Evolutionary conservation across 2,797 vertebrate species (phyloP).

Genomic region (Choloepus didactylus): DNA sequence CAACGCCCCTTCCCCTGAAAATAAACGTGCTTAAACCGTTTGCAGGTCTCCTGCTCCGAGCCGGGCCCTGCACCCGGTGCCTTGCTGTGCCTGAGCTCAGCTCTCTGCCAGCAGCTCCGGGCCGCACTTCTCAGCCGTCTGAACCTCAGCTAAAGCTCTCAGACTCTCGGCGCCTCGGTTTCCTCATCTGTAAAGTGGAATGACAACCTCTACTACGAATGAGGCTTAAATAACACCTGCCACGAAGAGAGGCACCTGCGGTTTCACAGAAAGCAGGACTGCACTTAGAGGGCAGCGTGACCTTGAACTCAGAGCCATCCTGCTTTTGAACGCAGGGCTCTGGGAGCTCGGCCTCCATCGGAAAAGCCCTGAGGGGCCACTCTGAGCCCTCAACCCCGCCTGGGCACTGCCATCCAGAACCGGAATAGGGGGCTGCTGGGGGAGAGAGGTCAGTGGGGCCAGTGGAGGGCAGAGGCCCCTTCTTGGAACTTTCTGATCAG

Average conservation of each 20-base stretch:
- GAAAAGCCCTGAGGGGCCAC: no score
- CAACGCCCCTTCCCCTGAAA: fast-evolving
- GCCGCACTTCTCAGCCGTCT: fast-evolving
- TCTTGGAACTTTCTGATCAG: neutral
- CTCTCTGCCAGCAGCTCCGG: fast-evolving
- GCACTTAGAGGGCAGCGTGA: neutral
- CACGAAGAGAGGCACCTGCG: neutral
- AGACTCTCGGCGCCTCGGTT: neutral
- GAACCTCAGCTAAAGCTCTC: neutral
- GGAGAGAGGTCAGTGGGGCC: neutral
- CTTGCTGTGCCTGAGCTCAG: fast-evolving
- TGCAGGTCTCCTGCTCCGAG: fast-evolving
- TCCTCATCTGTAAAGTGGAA: neutral
- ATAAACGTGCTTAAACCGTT: neutral
- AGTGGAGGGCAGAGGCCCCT: no score
- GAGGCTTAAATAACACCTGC: no score
- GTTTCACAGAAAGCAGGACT: neutral
- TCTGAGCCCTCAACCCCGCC: neutral
- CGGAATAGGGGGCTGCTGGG: neutral
- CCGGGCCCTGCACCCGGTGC: neutral
- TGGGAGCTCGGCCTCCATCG: fast-evolving
- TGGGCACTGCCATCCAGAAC: neutral
- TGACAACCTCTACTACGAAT: neutral
- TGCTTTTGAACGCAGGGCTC: neutral
- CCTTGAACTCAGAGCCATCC: neutral